These are phyloP conservation scores for Panurus biarmicus DNA, from an alignment of 2,113 vertebrate genomes.

Conservation along the genomic window DNA sequence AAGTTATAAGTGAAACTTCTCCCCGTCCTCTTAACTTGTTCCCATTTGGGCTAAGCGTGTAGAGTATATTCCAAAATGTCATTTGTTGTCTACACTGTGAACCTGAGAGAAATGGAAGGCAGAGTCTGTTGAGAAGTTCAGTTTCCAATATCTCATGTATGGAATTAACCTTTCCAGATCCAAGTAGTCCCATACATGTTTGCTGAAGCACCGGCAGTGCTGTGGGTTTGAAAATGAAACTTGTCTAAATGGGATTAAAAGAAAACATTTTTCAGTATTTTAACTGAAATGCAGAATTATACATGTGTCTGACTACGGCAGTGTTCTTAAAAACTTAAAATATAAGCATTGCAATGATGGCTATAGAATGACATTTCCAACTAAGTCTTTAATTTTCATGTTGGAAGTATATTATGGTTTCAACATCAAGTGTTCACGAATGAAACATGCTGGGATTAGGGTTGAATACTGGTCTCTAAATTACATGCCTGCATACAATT, in stretches of 20 bases:
- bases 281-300: background rate
- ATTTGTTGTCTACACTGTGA: background rate
- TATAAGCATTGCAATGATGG: background rate
- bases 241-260: background rate
- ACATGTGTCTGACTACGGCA: background rate
- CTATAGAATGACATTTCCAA: background rate
- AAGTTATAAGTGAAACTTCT: constrained; percentile 21
- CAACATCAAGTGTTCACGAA: background rate
- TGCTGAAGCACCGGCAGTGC: background rate
- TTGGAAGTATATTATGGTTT: background rate
- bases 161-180: background rate
- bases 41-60: background rate
- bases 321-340: background rate
- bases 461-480: background rate
- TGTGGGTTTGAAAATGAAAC: background rate
- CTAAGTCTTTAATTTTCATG: background rate
- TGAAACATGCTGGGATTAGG: background rate
- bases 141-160: background rate
- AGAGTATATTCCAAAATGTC: background rate
- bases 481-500: background rate
- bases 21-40: background rate
- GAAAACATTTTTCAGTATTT: background rate
- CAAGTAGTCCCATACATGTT: background rate
- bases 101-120: background rate
- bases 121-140: background rate